phyloP scores from a whole-genome alignment of 2,113 vertebrate species.

The Lasiurus cinereus region DNA sequence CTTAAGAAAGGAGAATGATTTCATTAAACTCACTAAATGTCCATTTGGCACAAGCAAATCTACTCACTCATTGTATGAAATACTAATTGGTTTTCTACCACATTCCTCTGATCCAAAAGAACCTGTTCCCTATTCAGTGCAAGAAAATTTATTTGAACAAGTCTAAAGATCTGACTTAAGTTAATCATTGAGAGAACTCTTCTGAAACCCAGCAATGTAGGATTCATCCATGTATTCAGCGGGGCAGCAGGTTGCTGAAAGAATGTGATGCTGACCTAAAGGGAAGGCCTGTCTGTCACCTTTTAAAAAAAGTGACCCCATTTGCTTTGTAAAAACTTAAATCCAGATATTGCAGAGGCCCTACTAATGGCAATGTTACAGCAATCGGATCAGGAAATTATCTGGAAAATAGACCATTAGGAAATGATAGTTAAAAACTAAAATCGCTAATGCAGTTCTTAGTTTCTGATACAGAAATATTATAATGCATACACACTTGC shows the following conservation, averaged over 20 bases:
- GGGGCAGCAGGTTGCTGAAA: neutral
- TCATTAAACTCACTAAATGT: conserved; percentile 84
- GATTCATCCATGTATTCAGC: neutral
- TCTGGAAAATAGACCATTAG: conserved; percentile 55
- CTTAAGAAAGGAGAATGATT: conserved; percentile 92
- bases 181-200: neutral
- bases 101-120: conserved; percentile 62
- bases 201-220: neutral
- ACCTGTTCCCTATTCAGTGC: neutral
- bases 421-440: conserved; percentile 32
- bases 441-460: conserved; percentile 10
- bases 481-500: conserved; percentile 17
- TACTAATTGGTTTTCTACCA: conserved; percentile 79
- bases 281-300: neutral
- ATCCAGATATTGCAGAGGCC: neutral
- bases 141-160: conserved; percentile 36
- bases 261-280: neutral
- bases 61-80: conserved; percentile 81
- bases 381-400: conserved; percentile 5
- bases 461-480: conserved; percentile 33
- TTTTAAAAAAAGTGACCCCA: neutral
- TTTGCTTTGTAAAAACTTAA: conserved; percentile 52
- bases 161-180: neutral
- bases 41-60: conserved; percentile 88
- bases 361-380: conserved; percentile 1